Evolutionary conservation across 2,888 invertebrate genomes (phyloP).

Genomic region (Gastracanthus pulcherrimus): DNA sequence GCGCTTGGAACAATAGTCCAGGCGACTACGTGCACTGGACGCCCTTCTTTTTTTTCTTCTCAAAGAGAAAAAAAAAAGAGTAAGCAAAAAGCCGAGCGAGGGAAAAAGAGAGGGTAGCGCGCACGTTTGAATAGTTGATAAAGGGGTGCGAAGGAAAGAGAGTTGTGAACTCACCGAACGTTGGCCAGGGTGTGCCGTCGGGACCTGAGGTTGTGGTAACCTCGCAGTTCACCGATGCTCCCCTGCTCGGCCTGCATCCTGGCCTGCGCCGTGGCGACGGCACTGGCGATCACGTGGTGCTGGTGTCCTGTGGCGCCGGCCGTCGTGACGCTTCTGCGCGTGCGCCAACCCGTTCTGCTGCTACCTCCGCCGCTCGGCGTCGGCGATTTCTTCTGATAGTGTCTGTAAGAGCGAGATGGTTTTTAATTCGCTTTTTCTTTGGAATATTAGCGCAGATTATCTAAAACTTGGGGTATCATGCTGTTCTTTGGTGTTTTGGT

Average conservation of each 20-base stretch:
- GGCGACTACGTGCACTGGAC: neutral
- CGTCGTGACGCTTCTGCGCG: slow-evolving; percentile 75
- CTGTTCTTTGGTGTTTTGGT: too few species aligned
- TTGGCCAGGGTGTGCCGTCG: slow-evolving; percentile 94
- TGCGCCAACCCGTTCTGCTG: slow-evolving; percentile 74
- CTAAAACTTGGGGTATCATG: too few species aligned
- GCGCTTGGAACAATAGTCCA: slow-evolving; percentile 8
- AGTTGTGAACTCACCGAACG: slow-evolving; percentile 87
- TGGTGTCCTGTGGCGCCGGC: slow-evolving; percentile 73
- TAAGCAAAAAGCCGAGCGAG: neutral
- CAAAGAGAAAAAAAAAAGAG: neutral
- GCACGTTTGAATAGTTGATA: slow-evolving; percentile 21
- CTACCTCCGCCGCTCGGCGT: slow-evolving; percentile 72
- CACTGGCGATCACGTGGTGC: slow-evolving; percentile 75
- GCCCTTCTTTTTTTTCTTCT: neutral
- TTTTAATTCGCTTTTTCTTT: neutral
- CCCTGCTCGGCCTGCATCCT: slow-evolving; percentile 96
- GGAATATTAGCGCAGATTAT: neutral
- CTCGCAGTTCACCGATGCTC: slow-evolving; percentile 92
- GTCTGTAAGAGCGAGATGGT: slow-evolving; percentile 64
- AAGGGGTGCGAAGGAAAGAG: neutral
- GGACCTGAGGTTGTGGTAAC: slow-evolving; percentile 92
- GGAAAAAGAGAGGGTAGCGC: neutral
- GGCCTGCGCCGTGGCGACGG: slow-evolving; percentile 76
- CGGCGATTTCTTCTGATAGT: slow-evolving; percentile 77